A percentile compares a stretch with the other conserved stretches of the same genome.
These are phyloP conservation scores for Ammospiza maritima DNA, from an alignment of 2,797 vertebrate species.

Conservation along the genomic window DNA sequence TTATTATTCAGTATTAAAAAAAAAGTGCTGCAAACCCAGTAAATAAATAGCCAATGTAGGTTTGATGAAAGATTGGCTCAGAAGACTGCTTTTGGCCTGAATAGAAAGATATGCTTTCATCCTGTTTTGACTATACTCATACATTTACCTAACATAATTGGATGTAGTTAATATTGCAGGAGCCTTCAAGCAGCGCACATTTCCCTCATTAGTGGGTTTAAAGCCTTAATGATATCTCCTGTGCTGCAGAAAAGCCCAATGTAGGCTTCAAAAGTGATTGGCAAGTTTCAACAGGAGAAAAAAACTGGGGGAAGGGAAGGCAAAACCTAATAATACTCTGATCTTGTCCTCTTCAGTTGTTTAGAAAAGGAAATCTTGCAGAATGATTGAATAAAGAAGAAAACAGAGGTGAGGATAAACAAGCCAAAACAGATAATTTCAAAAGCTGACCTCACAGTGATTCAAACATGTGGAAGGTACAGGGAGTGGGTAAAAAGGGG, in stretches of 20 bases:
- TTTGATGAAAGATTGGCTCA: conserved; percentile 52
- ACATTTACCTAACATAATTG: conserved; percentile 73
- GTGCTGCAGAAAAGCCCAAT: conserved; percentile 51
- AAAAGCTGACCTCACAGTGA: not conserved
- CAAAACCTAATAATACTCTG: not conserved
- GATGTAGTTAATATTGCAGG: conserved; percentile 74
- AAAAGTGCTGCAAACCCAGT: not conserved
- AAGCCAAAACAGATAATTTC: not conserved
- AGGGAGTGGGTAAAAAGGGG: not conserved
- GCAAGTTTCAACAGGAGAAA: conserved; percentile 59
- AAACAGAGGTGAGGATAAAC: not conserved
- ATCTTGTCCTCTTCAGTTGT: not conserved
- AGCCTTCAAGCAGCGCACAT: conserved; percentile 70
- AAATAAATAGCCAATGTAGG: conserved; percentile 59
- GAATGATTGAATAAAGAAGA: not conserved
- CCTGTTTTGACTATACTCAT: conserved; percentile 70
- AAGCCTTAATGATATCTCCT: conserved; percentile 70
- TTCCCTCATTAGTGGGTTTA: conserved; percentile 70
- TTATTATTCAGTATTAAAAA: not conserved
- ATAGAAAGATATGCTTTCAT: conserved; percentile 71
- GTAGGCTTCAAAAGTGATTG: conserved; percentile 61
- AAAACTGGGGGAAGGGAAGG: conserved; percentile 29
- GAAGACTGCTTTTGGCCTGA: conserved; percentile 65
- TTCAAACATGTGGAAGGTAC: not conserved
- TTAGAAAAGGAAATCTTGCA: not conserved